phyloP scores from a whole-genome alignment of 2,113 vertebrate genomes.

The Myxocyprinus asiaticus region DNA sequence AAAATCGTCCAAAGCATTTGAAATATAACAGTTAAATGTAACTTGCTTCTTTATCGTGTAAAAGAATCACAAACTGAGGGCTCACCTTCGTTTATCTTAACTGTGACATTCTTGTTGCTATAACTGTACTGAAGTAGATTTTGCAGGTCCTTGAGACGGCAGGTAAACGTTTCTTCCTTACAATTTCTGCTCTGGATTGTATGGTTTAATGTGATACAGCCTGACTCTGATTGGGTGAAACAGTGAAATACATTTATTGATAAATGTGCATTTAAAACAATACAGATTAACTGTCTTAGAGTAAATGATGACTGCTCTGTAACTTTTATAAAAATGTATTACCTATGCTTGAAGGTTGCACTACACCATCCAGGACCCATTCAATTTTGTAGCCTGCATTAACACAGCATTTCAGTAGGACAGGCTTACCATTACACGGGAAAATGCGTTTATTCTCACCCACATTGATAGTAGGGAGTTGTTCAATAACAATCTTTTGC shows the following conservation, averaged over 20 bases:
- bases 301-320: neutral
- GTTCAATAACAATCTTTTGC: constrained; percentile 42
- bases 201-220: neutral
- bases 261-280: neutral
- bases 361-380: neutral
- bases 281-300: neutral
- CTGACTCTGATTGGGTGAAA: neutral
- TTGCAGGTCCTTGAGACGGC: constrained; percentile 13
- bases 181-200: neutral
- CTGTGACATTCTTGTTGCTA: neutral
- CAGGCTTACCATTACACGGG: neutral
- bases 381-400: neutral
- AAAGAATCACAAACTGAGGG: neutral
- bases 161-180: constrained; percentile 21
- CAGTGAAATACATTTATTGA: neutral
- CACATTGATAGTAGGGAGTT: constrained; percentile 55
- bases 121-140: neutral
- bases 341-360: no score
- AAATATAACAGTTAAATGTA: neutral
- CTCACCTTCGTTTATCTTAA: constrained; percentile 16
- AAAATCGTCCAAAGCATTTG: neutral
- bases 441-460: neutral
- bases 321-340: no score
- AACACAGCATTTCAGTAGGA: neutral
- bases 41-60: neutral